Evolutionary conservation across 2,113 vertebrate genomes (phyloP).

Genomic region (Rhinichthys klamathensis): DNA sequence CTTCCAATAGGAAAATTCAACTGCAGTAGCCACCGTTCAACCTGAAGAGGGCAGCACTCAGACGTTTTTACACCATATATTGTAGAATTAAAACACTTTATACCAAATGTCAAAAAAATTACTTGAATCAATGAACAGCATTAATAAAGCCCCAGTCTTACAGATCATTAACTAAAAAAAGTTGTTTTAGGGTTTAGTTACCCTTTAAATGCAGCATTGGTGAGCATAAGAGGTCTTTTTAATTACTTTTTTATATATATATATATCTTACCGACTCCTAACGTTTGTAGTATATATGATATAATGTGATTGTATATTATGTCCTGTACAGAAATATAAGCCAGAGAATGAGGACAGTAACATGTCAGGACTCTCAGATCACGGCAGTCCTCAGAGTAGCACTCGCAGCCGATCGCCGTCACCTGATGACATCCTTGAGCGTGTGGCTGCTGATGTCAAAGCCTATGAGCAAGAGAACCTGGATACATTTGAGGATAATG

Average conservation of each 20-base stretch:
- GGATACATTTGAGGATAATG: constrained; percentile 93
- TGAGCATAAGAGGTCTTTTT: too few relatives aligned
- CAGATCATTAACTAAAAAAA: too few relatives aligned
- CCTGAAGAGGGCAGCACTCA: too few relatives aligned
- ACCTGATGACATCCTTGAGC: constrained; percentile 92
- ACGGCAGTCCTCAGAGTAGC: constrained; percentile 95
- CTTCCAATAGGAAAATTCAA: too few relatives aligned
- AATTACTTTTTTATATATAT: too few relatives aligned
- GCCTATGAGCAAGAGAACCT: constrained; percentile 95
- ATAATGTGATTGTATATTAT: neutral
- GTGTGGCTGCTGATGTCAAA: constrained; percentile 95
- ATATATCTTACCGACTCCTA: neutral
- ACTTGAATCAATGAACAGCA: too few relatives aligned
- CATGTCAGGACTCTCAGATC: constrained; percentile 83
- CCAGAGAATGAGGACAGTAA: constrained; percentile 87
- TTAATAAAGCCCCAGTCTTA: too few relatives aligned
- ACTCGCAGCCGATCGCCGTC: constrained; percentile 91
- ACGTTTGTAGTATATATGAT: neutral
- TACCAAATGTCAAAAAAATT: too few relatives aligned
- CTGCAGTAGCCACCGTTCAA: too few relatives aligned
- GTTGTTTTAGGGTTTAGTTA: too few relatives aligned
- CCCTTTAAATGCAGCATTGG: neutral
- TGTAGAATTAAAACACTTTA: too few relatives aligned
- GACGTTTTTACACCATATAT: too few relatives aligned
- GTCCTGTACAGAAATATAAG: constrained; percentile 87